phyloP scores from a whole-genome alignment of 2,888 invertebrate genomes.

The Spisula subtruncata region DNA sequence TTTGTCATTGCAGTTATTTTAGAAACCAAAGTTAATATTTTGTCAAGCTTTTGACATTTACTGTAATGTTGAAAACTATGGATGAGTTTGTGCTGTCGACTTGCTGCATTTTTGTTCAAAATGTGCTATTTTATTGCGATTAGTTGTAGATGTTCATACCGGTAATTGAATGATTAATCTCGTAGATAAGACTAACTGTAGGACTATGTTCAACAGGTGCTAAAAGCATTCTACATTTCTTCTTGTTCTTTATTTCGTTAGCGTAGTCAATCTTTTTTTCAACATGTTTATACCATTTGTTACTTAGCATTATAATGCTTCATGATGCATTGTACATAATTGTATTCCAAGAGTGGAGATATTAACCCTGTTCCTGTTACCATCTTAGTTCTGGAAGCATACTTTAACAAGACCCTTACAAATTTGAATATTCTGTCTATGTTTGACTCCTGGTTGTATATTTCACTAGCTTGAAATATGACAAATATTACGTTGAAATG shows the following conservation, averaged over 20 bases:
- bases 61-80: neutral
- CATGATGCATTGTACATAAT: neutral
- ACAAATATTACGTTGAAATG: too few relatives aligned
- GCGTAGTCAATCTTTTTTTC: neutral
- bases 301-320: neutral
- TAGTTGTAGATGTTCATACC: neutral
- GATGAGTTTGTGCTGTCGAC: neutral
- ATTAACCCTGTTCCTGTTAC: too few relatives aligned
- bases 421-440: too few relatives aligned
- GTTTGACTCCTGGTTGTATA: too few relatives aligned
- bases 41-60: too few relatives aligned
- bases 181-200: neutral
- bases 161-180: neutral
- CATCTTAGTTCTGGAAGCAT: too few relatives aligned
- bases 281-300: neutral
- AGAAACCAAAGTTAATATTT: too few relatives aligned
- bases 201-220: neutral
- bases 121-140: neutral
- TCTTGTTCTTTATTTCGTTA: neutral
- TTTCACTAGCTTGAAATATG: too few relatives aligned
- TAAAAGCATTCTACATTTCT: slow-evolving; percentile 11
- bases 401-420: too few relatives aligned
- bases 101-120: neutral
- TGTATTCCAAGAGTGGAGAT: neutral
- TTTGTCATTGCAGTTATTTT: too few relatives aligned